Evolutionary conservation across 2,113 vertebrate genomes (phyloP).

Genomic region (Micronycteris hirsuta): DNA sequence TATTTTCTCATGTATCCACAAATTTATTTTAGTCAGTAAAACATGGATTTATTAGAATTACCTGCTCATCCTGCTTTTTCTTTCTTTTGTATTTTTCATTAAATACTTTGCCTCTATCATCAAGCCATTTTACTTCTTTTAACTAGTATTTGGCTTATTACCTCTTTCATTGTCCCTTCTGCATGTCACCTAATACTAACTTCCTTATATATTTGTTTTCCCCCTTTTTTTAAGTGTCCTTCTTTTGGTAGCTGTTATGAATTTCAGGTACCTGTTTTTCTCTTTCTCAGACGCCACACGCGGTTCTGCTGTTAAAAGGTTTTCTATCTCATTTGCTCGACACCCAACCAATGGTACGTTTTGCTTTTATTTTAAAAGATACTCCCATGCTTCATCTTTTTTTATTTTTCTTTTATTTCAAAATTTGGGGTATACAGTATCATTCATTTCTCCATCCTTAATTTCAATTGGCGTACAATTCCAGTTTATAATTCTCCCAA

Average conservation of each 20-base stretch:
- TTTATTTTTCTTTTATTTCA: conserved; percentile 80
- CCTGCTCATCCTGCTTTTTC: conserved; percentile 78
- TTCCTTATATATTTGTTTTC: conserved; percentile 73
- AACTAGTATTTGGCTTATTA: conserved; percentile 77
- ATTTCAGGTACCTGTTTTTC: conserved; percentile 96
- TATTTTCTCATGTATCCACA: conserved; percentile 42
- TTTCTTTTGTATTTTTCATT: conserved; percentile 77
- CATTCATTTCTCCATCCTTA: conserved; percentile 74
- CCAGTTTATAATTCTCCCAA: conserved; percentile 69
- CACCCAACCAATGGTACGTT: conserved; percentile 98
- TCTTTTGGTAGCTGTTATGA: conserved; percentile 89
- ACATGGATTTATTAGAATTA: conserved; percentile 73
- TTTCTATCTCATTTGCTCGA: conserved; percentile 98
- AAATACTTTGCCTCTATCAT: conserved; percentile 72
- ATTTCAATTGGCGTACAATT: conserved; percentile 73
- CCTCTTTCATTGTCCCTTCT: conserved; percentile 75
- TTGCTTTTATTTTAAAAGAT: conserved; percentile 90
- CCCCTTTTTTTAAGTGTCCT: conserved; percentile 78
- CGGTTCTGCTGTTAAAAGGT: conserved; percentile 96
- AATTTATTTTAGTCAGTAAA: conserved; percentile 69
- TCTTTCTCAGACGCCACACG: conserved; percentile 96
- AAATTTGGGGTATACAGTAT: conserved; percentile 79
- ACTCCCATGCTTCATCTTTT: conserved; percentile 83
- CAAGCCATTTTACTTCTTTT: conserved; percentile 77
- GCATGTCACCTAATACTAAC: conserved; percentile 84